Evolutionary conservation across 2,113 vertebrate species (phyloP), one percentile per base, ranked within the genome.

Genomic region (Daubentonia madagascariensis): DNA sequence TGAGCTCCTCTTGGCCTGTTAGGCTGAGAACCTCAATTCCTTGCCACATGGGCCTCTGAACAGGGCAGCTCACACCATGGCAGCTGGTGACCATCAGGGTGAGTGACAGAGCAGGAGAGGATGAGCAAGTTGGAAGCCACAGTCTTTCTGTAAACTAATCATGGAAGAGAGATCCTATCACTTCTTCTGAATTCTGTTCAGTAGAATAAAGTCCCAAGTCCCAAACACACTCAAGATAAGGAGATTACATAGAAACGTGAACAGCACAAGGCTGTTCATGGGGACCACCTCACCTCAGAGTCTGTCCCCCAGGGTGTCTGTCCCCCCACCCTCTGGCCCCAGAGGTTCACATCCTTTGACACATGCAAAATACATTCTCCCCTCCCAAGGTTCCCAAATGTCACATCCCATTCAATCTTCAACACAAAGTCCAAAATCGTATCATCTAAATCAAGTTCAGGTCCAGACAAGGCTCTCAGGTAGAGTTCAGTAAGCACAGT

Each of bases 281-380:
- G 11, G 22, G 11, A 12, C 43, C 3, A 5, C 12, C 13, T 14
- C 3, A 5, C 12, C 13, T 14, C n/a, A 17, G 10, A 9, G n/a
- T 28, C 43, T n/a, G 35, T 50, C 17, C 13, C 3, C 52, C 32
- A 5, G 32, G 30, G 28, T 16, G n/a, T n/a, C n/a, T n/a, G n/a
- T n/a, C n/a, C n/a, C n/a, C n/a, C 35, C 11, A 28, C 85, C 28
- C 3, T 32, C 52, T 35, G 48, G 23, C 6, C n/a, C 35, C 37
- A 22, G 14, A 9, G 12, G 23, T 35, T 67, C 40, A 35, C 40
- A 61, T 37, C 30, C 63, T 4, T 4, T 30, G 48, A 78, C 18
- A 50, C 59, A 40, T 70, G 22, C 2, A 68, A 89, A 73, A 52
- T 8, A 18, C 17, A 14, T 35, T 63, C 70, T 25, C 20, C 22